Base-by-base conservation (phyloP, 2,113 vertebrate genomes). In the Deroptyus accipitrinus region DNA sequence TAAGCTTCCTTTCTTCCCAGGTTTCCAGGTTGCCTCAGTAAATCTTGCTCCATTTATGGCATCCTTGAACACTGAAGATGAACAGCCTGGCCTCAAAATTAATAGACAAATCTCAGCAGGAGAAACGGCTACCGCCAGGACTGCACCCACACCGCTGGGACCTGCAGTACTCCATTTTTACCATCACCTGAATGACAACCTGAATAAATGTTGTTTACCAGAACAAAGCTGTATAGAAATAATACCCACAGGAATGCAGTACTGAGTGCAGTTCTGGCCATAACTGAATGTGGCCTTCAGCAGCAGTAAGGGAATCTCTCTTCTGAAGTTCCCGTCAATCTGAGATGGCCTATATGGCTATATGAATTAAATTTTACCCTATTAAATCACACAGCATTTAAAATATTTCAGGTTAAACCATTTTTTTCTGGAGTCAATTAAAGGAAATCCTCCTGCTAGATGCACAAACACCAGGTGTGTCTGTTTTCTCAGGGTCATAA, bases 241-340 rank as follows among this genome's bases (percentile, higher is more conserved):
- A 87, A 72, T 7, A 72, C 20, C 72, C 4, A 27, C 79, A 41
- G 37, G 52, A 52, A 62, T 10, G 3, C 37, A 57, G 62, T 11
- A 30, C 57, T 0, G 0, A 69, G 55, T 0, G 14, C 57, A 33
- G 5, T 2, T 69, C 66, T 42, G 61, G 27, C 24, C 86, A 86
- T 37, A 81, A 44, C 51, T 1, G 0, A 3, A 41, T 1, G 31
- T 37, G 61, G 30, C 33, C 77, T 68, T 64, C 51, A 51, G 3
- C 59, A 63, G 76, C 37, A 82, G 42, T 1, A 25, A 35, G 22
- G 39, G 30, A 64, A 59, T 17, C 52, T 76, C 67, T 48, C 39
- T n/a, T 14, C 9, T 68, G 15, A 49, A 57, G 35, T 1, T 16
- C 25, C 22, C 23, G 13, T 9, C 23, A 31, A 0, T 10, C 24